phyloP scores from a whole-genome alignment of 2,797 vertebrate genomes.

The Pangasius krempfi region DNA sequence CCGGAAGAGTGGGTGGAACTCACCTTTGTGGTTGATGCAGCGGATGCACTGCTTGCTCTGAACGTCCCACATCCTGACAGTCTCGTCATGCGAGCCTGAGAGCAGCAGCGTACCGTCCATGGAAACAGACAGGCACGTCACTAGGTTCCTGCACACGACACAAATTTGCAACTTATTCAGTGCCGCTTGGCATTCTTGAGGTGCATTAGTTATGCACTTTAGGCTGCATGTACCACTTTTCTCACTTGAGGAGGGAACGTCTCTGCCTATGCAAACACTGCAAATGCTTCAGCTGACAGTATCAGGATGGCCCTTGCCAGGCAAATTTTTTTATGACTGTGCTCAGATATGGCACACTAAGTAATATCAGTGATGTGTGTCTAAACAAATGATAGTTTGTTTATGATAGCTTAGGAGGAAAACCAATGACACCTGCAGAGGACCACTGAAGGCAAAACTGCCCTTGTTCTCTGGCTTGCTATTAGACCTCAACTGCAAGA shows the following conservation, averaged over 20 bases:
- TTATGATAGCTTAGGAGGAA: background rate
- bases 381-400: background rate
- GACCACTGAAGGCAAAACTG: background rate
- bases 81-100: slow-evolving; percentile 93
- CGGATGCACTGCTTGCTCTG: slow-evolving; percentile 93
- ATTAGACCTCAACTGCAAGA: background rate
- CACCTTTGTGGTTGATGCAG: slow-evolving; percentile 90
- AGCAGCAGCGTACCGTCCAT: slow-evolving; percentile 88
- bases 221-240: background rate
- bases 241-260: background rate
- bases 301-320: background rate
- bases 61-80: slow-evolving; percentile 89
- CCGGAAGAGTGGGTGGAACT: slow-evolving; percentile 32
- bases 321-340: background rate
- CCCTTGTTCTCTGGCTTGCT: background rate
- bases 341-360: background rate
- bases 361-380: background rate
- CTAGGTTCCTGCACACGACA: slow-evolving; percentile 80
- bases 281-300: background rate
- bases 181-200: background rate
- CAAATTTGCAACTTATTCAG: background rate
- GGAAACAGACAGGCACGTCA: slow-evolving; percentile 91
- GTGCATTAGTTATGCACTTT: background rate
- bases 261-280: background rate
- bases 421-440: background rate